Conservation (phyloP, 2,113 vertebrate genomes). For the Brachypteracias leptosomus region DNA sequence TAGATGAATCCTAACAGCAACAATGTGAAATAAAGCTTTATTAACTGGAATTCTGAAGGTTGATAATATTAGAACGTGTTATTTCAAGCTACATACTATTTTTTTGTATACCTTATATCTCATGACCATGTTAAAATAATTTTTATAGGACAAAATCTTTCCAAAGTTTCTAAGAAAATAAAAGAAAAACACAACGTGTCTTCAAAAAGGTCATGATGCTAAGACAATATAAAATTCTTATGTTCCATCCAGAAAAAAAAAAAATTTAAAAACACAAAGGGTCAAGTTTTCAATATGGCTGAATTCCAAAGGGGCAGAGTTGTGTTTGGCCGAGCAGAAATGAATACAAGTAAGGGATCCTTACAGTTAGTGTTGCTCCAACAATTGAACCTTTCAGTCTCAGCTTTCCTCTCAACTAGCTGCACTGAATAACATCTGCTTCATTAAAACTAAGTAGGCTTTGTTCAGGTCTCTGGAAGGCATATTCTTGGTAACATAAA, state of each 20-base stretch:
- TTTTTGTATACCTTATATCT: neutral
- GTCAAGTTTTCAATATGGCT: neutral
- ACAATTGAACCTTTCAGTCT: neutral
- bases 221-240: neutral
- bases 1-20: neutral
- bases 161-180: neutral
- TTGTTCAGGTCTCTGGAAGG: neutral
- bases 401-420: neutral
- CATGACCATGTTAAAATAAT: neutral
- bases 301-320: neutral
- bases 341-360: rapidly evolving
- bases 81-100: neutral
- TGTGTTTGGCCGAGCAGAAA: neutral
- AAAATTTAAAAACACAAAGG: rapidly evolving
- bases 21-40: neutral
- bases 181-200: rapidly evolving
- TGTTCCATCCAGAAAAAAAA: neutral
- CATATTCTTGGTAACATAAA: neutral
- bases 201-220: neutral
- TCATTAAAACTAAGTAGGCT: neutral
- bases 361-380: neutral
- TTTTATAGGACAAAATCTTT: neutral
- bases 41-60: neutral
- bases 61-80: neutral
- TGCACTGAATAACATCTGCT: neutral